A percentile compares a stretch with the other conserved stretches of the same genome.
phyloP scores from a whole-genome alignment of 2,888 invertebrate species.

The Orthonychiurus folsomi region DNA sequence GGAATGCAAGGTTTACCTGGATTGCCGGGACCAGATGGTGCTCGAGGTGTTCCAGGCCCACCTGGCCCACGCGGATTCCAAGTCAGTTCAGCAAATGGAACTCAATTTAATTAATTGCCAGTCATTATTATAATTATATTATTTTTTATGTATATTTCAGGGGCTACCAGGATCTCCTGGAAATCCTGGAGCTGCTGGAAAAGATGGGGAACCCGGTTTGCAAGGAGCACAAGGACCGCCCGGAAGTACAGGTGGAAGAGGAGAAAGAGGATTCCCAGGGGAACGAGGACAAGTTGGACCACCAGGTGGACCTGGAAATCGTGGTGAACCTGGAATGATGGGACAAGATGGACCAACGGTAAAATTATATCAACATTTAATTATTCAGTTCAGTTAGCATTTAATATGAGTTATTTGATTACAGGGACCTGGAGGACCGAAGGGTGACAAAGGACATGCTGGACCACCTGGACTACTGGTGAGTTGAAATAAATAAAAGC shows the following conservation, averaged over 20 bases:
- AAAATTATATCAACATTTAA: constrained; percentile 15
- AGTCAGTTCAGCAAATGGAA: constrained; percentile 41
- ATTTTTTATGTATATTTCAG: too few species aligned
- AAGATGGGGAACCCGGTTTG: constrained; percentile 66
- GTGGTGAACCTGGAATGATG: constrained; percentile 58
- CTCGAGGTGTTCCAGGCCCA: constrained; percentile 65
- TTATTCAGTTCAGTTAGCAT: not conserved
- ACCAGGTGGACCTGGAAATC: constrained; percentile 56
- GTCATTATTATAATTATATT: too few species aligned
- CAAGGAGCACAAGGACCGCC: constrained; percentile 57
- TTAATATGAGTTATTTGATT: constrained; percentile 18
- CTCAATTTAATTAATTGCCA: constrained; percentile 5
- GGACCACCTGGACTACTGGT: constrained; percentile 60
- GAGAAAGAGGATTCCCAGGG: constrained; percentile 63
- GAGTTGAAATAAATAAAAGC: constrained; percentile 31
- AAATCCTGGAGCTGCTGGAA: constrained; percentile 63
- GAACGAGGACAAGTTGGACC: constrained; percentile 62
- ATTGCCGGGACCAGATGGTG: constrained; percentile 60
- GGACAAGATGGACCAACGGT: constrained; percentile 55
- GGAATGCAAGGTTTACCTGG: constrained; percentile 53
- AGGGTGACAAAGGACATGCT: constrained; percentile 62
- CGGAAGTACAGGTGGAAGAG: constrained; percentile 53
- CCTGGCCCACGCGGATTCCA: constrained; percentile 72
- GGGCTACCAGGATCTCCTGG: constrained; percentile 67
- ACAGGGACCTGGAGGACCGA: constrained; percentile 58